These are phyloP conservation scores for Lomographa bimaculata DNA, from an alignment of 2,888 invertebrate genomes.

Conservation along the genomic window DNA sequence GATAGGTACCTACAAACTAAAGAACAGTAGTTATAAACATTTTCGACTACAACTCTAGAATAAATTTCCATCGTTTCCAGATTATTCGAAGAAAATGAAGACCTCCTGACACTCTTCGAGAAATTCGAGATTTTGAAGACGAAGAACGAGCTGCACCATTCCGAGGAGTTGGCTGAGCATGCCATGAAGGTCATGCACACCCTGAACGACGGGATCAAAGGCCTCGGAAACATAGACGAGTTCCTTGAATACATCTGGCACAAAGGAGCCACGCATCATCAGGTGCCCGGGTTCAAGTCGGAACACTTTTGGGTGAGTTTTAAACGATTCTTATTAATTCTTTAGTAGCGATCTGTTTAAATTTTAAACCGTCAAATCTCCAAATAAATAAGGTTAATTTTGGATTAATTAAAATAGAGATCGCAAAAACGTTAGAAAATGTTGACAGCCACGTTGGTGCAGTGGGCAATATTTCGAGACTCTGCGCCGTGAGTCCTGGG, in stretches of 20 bases:
- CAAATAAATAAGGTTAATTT: no score
- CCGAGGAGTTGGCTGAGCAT: conserved; percentile 92
- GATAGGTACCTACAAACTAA: no score
- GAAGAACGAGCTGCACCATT: conserved; percentile 89
- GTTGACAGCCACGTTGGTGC: no score
- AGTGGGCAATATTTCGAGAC: no score
- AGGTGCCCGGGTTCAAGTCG: conserved; percentile 92
- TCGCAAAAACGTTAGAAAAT: no score
- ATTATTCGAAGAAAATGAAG: conserved; percentile 92
- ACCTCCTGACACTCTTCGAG: conserved; percentile 89
- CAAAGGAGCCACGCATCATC: conserved; percentile 91
- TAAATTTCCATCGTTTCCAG: conserved; percentile 84
- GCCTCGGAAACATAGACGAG: conserved; percentile 90
- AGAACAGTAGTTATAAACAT: no score
- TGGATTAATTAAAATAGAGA: no score
- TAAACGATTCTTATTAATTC: conserved; percentile 3
- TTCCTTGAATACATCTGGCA: conserved; percentile 91
- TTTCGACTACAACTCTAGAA: no score
- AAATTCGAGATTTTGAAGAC: conserved; percentile 90
- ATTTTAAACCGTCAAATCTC: no score
- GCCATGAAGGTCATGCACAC: conserved; percentile 95
- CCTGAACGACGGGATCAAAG: conserved; percentile 93
- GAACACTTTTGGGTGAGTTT: conserved; percentile 93
- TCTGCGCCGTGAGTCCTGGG: no score
- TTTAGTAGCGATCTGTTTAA: no score